These are phyloP conservation scores for Anseranas semipalmata DNA, from an alignment of 2,113 vertebrate genomes.

Conservation along the genomic window DNA sequence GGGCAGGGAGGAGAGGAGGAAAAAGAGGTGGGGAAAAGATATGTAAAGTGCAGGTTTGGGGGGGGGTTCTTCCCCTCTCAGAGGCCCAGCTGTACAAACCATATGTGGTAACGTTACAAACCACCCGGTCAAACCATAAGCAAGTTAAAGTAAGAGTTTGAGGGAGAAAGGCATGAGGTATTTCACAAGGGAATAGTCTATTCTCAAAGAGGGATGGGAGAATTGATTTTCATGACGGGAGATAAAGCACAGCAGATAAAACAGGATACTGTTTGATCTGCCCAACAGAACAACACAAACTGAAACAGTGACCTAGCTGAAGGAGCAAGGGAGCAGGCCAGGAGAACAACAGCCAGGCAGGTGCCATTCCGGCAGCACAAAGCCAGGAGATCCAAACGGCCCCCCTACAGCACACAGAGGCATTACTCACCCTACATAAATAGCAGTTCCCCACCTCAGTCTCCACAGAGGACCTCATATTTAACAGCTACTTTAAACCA, in stretches of 20 bases:
- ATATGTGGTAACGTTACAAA: not conserved
- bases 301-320: not conserved
- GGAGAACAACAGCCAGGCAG: not conserved
- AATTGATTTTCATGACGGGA: constrained; percentile 50
- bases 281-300: not conserved
- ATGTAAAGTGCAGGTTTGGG: not conserved
- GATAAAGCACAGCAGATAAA: constrained; percentile 17
- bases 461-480: not conserved
- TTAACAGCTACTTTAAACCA: not conserved
- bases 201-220: constrained; percentile 22
- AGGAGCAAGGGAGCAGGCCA: not conserved
- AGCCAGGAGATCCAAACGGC: not conserved
- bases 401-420: not conserved
- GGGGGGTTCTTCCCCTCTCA: not conserved
- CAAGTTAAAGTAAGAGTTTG: constrained; percentile 35
- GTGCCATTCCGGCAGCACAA: not conserved
- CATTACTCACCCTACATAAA: not conserved
- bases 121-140: constrained; percentile 4
- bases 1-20: not conserved
- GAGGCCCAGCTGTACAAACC: not conserved
- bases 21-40: not conserved
- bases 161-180: not conserved
- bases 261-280: constrained; percentile 9
- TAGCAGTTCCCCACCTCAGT: not conserved
- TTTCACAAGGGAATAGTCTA: constrained; percentile 41